Evolutionary conservation across 2,113 vertebrate species (phyloP), one percentile per base, ranked within the genome.

Genomic region (Scytalopus superciliaris): DNA sequence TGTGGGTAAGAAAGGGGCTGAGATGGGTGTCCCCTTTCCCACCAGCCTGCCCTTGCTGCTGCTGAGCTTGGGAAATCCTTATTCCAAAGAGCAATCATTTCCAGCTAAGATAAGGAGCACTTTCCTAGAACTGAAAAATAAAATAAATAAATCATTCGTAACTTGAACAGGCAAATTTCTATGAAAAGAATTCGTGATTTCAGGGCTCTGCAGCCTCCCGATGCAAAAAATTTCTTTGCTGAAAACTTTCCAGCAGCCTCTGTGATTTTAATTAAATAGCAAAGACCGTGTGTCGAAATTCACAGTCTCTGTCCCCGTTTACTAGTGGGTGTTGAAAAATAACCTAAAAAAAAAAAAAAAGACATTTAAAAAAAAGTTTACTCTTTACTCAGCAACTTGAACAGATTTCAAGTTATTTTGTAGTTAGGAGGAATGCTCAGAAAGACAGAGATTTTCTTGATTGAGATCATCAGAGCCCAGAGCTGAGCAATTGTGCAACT

Each of bases 221-320:
- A 8, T 33, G 50, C n/a, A 84, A 84, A 83, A 84, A 76, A 2
- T 2, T 31, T 42, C 68, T 92, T 53, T 70, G 45, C 83, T 93
- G 89, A 90, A 93, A 74, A 90, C 30, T 89, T 85, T 87, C 93
- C 94, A 96, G 62, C 33, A 92, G 90, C 24, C 83, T 93, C 92
- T 77, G 93, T 89, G 94, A 94, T 96, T 97, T 95, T 94, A 97
- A 96, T 96, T 95, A 96, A 96, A 90, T 78, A 81, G 68, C 86
- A 96, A 84, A 78, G 79, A 40, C 40, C 0, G 7, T 88, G 92
- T 93, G 85, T 93, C 0, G 19, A 93, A 86, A 93, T 92, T 92
- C 85, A 66, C 40, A 60, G 68, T 57, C 73, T 67, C 83, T 3
- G 0, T 92, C 76, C 76, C 53, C 68, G 11, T 87, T 90, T 92